Evolutionary conservation across 1,140 invertebrate genomes (phyloP), one percentile per base, ranked within the genome.

Genomic region (Pseudomyrmex concolor): DNA sequence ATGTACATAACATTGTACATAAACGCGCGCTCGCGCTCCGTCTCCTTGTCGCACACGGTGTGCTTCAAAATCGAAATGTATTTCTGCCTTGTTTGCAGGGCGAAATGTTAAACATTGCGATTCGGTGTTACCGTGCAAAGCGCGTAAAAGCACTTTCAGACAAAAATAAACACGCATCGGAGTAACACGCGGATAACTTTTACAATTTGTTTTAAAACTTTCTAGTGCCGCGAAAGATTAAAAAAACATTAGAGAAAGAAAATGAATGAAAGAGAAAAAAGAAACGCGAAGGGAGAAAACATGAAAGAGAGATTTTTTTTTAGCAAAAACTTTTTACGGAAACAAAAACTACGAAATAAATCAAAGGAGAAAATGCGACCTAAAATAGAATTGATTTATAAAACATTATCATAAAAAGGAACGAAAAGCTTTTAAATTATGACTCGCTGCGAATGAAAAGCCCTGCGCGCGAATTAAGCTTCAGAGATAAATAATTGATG

Each of bases 381-480:
- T 74, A 50, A 64, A 76, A 64, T 12, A 45, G 48, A 77, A 66
- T 67, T 77, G 73, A 76, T 76, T 34, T 66, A 76, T 76, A 76
- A 77, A 67, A 67, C 48, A 66, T 43, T 17, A 19, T 5, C n/a
- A 54, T 17, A 54, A 64, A 64, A 19, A 34, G 34, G 50, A 66
- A 54, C 48, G n/a, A 67, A 64, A 66, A 77, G 50, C 55, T 67
- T 17, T 34, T 77, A 50, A 77, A 50, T 55, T 51, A 66, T 77
- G 19, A 59, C 57, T 7, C n/a, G 57, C 57, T 59, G 50, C 9
- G 54, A 73, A 77, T 67, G 48, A 77, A 54, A 15, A 48, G 63
- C 48, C 54, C 54, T 55, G 25, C 25, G 25, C 25, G 50, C n/a
- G 17, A 66, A 55, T 67, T 67, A 66, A 77, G 34, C 51, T 64